Evolutionary conservation across 2,797 vertebrate genomes (phyloP).

Genomic region (Phaenicophaeus curvirostris): DNA sequence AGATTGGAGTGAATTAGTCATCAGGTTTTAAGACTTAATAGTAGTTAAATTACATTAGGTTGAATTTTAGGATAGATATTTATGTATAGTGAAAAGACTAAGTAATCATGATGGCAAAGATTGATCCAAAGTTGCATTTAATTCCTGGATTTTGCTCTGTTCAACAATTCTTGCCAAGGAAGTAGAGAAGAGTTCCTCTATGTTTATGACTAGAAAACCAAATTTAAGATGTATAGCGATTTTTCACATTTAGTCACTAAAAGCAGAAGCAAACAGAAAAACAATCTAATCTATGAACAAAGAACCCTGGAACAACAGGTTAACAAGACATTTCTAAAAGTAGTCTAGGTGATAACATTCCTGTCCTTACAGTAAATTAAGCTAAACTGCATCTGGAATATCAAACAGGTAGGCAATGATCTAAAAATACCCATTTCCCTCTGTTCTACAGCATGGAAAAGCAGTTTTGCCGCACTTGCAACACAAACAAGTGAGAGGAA

Average conservation of each 20-base stretch:
- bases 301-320: neutral
- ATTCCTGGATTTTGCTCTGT: neutral
- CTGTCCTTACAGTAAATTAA: neutral
- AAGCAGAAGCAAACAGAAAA: neutral
- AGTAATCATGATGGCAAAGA: neutral
- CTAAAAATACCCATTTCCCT: neutral
- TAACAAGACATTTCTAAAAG: neutral
- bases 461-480: neutral
- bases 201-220: neutral
- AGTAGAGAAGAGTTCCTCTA: neutral
- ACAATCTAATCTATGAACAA: neutral
- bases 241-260: neutral
- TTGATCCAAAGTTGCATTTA: neutral
- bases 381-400: neutral
- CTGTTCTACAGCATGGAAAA: neutral
- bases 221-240: neutral
- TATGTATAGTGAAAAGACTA: neutral
- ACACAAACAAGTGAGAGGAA: neutral
- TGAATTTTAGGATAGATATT: neutral
- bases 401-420: neutral
- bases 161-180: neutral
- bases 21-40: neutral
- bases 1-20: neutral
- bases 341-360: neutral
- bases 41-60: neutral